Evolutionary conservation across 2,888 invertebrate genomes (phyloP).

Genomic region (Pegoplata infirma): DNA sequence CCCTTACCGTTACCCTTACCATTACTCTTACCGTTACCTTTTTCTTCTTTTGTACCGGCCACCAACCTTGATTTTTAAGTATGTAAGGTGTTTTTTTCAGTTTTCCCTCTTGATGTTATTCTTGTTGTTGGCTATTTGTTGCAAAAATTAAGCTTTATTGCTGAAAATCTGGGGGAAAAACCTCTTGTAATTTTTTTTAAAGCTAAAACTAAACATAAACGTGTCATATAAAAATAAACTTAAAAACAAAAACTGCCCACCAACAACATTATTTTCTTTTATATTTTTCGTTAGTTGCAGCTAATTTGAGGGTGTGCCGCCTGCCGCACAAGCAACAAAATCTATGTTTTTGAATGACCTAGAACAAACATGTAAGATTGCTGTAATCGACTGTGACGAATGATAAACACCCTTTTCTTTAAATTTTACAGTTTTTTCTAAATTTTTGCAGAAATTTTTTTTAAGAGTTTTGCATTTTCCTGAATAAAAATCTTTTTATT

Average conservation of each 20-base stretch:
- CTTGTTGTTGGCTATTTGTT: conserved; percentile 21
- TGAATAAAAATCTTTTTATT: too few relatives aligned
- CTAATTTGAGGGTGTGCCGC: conserved; percentile 55
- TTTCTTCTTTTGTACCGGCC: too few relatives aligned
- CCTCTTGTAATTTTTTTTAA: conserved; percentile 34
- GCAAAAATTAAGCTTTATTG: conserved; percentile 25
- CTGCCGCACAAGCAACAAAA: conserved; percentile 12
- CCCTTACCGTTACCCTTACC: too few relatives aligned
- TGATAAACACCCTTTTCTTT: too few relatives aligned
- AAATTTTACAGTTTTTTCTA: too few relatives aligned
- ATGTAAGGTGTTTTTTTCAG: conserved; percentile 37
- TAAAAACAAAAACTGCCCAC: too few relatives aligned
- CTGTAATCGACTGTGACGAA: too few relatives aligned
- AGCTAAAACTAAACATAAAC: conserved; percentile 22
- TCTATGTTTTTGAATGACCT: not conserved
- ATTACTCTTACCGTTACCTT: too few relatives aligned
- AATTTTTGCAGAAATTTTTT: too few relatives aligned
- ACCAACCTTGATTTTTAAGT: not conserved
- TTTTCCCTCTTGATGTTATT: too few relatives aligned
- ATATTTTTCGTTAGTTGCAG: conserved; percentile 11
- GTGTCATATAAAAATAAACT: conserved; percentile 24
- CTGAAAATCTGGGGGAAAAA: conserved; percentile 31
- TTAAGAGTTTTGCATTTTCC: too few relatives aligned
- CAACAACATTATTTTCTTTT: not conserved
- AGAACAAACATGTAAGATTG: too few relatives aligned